Evolutionary conservation across 2,113 vertebrate genomes (phyloP), one percentile per base, ranked within the genome.

Genomic region (Dasyurus viverrinus): DNA sequence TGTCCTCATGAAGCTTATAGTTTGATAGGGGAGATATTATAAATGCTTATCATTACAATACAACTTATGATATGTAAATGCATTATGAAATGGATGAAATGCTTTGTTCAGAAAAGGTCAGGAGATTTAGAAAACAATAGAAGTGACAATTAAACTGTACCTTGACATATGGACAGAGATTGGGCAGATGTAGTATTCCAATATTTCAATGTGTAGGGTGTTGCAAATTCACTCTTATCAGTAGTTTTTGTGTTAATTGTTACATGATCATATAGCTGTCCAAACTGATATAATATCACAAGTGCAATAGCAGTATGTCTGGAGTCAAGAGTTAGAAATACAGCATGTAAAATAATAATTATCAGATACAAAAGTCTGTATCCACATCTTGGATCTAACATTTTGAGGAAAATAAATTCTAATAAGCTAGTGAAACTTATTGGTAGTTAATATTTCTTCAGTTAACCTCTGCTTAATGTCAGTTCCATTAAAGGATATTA

Each of bases 401-500:
- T 26, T 47, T 22, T 7, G 27, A 25, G 42, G 46, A 60, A 54
- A 52, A 92, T 54, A 68, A 19, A 42, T 68, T 50, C 42, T 60
- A 53, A 42, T 76, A 27, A 50, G 90, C 8, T 42, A 52, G 8
- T 57, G 90, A 53, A 6, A 25, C 54, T 11, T 52, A 52, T 9
- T 52, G 48, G 26, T 54, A 50, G 24, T 84, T 52, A 54, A 55
- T 94, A 52, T 27, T 89, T 93, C 93, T 52, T 54, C 53, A 50
- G 46, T 90, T 55, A 93, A 90, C 93, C 90, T 54, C 90, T 54
- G 22, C n/a, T 52, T 36, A 53, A 2, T 89, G 14, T 57, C 42
- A 89, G 42, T 50, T 22, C 60, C 92, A 12, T 89, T 57, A 93
- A 95, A 97, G 92, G 94, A 95, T 95, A 53, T 90, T 54, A 92